Percentiles rank a stretch among this genome's conserved stretches.
These are phyloP conservation scores for Prionailurus viverrinus DNA, from an alignment of 2,113 vertebrate species.

Conservation along the genomic window DNA sequence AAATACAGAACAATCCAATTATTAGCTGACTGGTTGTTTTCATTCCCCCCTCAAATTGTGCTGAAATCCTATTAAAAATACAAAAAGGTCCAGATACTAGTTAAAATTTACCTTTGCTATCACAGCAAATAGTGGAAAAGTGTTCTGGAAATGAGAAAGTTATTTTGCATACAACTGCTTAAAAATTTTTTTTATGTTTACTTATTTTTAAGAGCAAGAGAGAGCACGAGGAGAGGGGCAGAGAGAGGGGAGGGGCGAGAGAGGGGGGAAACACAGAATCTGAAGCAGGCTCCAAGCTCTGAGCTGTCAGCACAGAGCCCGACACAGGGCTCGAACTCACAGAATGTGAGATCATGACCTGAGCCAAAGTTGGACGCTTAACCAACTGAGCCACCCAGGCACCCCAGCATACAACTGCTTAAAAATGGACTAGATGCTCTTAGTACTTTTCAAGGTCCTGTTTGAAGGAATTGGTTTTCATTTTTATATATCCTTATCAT, in stretches of 20 bases:
- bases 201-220: too few relatives aligned
- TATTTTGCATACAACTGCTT: conserved; percentile 20
- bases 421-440: neutral
- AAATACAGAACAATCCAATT: neutral
- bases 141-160: neutral
- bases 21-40: neutral
- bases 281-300: too few relatives aligned
- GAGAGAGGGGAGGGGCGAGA: too few relatives aligned
- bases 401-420: neutral
- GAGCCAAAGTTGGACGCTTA: too few relatives aligned
- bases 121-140: neutral
- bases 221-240: too few relatives aligned
- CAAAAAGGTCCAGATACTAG: neutral
- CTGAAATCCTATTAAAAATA: conserved; percentile 7
- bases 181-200: neutral
- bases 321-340: too few relatives aligned
- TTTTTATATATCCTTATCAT: neutral
- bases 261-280: too few relatives aligned
- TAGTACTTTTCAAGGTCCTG: neutral
- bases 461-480: neutral
- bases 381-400: too few relatives aligned
- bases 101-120: conserved; percentile 27
- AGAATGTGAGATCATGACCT: too few relatives aligned
- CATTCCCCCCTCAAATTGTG: conserved; percentile 11
- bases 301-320: too few relatives aligned